These are phyloP conservation scores for Daphoenositta chrysoptera DNA, from an alignment of 2,113 vertebrate genomes.

Conservation along the genomic window DNA sequence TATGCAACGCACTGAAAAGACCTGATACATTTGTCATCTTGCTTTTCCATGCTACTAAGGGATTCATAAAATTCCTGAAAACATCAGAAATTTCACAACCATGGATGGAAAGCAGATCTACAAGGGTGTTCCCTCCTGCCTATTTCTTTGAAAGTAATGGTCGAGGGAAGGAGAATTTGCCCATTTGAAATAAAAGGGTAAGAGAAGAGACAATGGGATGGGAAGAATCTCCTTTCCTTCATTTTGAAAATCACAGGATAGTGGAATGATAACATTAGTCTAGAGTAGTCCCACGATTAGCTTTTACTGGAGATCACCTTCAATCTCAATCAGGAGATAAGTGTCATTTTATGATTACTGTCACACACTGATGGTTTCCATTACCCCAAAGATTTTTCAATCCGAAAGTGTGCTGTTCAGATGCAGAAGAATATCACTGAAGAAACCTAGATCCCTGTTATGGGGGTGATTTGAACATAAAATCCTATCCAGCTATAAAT, in stretches of 20 bases:
- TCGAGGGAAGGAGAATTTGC: background rate
- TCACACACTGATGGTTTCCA: background rate
- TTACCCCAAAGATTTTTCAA: background rate
- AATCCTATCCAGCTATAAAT: background rate
- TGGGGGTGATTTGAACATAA: background rate
- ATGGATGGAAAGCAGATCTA: background rate
- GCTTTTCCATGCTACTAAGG: background rate
- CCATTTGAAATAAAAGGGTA: background rate
- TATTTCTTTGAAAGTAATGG: background rate
- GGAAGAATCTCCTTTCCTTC: background rate
- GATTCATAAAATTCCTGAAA: background rate
- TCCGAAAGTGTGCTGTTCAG: background rate
- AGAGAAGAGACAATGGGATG: background rate
- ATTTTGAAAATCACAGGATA: background rate
- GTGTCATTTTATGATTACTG: background rate
- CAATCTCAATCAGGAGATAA: background rate
- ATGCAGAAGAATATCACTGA: background rate
- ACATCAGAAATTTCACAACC: background rate
- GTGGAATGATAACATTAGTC: background rate
- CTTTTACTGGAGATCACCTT: background rate
- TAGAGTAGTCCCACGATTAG: background rate
- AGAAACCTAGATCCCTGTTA: background rate
- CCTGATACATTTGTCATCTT: background rate
- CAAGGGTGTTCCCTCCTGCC: fast-evolving
- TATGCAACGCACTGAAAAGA: fast-evolving